phyloP scores from a whole-genome alignment of 2,888 invertebrate genomes.

The Drosophila acutilabella region DNA sequence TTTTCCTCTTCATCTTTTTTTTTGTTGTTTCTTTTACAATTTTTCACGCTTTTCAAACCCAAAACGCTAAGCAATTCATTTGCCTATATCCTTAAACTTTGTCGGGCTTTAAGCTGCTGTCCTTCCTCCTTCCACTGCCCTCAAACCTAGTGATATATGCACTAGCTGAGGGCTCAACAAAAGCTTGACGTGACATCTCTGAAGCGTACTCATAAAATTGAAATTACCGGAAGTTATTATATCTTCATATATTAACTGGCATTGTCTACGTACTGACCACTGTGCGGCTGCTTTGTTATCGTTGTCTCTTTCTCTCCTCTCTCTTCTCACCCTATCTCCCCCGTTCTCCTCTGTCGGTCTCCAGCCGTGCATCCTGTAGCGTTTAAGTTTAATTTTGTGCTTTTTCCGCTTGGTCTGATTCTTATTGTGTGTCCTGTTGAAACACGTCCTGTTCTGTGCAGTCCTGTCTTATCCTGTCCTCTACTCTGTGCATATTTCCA shows the following conservation, averaged over 20 bases:
- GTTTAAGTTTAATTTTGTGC: slow-evolving; percentile 84
- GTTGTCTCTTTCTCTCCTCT: slow-evolving; percentile 5
- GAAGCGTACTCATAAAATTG: slow-evolving; percentile 68
- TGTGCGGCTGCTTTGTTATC: slow-evolving; percentile 55
- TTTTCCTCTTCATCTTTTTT: too few relatives aligned
- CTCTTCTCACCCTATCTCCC: not conserved
- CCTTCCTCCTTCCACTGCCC: slow-evolving; percentile 11
- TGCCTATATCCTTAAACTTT: slow-evolving; percentile 59
- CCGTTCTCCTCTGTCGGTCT: slow-evolving; percentile 42
- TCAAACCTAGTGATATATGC: slow-evolving; percentile 59
- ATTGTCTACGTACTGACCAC: slow-evolving; percentile 66
- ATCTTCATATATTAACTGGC: slow-evolving; percentile 82
- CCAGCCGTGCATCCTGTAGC: slow-evolving; percentile 81
- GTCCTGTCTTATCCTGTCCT: too few relatives aligned
- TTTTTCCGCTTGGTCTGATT: slow-evolving; percentile 84
- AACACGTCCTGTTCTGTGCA: slow-evolving; percentile 35
- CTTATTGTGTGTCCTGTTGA: slow-evolving; percentile 69
- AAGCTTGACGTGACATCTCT: slow-evolving; percentile 66
- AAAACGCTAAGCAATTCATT: slow-evolving; percentile 75
- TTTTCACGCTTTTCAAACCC: slow-evolving; percentile 81
- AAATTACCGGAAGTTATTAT: slow-evolving; percentile 84
- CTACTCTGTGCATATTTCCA: slow-evolving; percentile 55
- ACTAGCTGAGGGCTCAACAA: slow-evolving; percentile 57
- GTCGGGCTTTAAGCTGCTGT: slow-evolving; percentile 40
- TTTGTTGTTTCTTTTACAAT: slow-evolving; percentile 51